Base-by-base conservation (phyloP, 2,797 vertebrate species). In the Coilia nasus region DNA sequence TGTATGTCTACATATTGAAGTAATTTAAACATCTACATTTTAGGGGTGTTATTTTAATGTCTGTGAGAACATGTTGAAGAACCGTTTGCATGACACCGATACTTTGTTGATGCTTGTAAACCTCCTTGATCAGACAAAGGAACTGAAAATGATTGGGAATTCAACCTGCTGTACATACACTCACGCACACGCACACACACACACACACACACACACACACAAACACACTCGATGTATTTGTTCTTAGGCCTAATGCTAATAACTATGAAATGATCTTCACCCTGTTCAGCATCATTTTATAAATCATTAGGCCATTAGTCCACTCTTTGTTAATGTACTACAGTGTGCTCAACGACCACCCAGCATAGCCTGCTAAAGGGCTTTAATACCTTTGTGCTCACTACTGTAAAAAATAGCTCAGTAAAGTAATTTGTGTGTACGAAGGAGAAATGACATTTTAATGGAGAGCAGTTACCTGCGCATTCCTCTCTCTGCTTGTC, bases 381-480 rank as follows among this genome's bases (percentile, higher is more conserved):
- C 67, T 75, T 31, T 31, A 71, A 71, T 35, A 71, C 64, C 14
- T 31, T 31, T 75, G 28, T 75, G 67, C 31, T 75, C 25, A 35
- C 28, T 31, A 7, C 19, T 41, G 31, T 35, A 54, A 15, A 75
- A 75, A 75, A 31, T 6, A 75, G 7, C 31, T 67, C 6, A 28
- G 67, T 15, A 41, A 71, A 75, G 31, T 35, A 0, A 75, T 75
- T 19, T 75, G 28, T 75, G 67, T 31, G 17, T 31, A 75, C 2
- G 10, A 28, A 11, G 67, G 67, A 64, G 17, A 19, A 75, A 35
- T 75, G 31, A 71, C 4, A 17, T 25, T 83, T 90, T 93, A 60
- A 50, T 59, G 10, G 15, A 19, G 81, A 81, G 57, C 78, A 59
- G 17, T 41, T 92, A 93, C 91, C 90, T 91, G 67, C 31, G 44